phyloP scores from a whole-genome alignment of 2,888 invertebrate genomes.

The Melinaea marsaeus region DNA sequence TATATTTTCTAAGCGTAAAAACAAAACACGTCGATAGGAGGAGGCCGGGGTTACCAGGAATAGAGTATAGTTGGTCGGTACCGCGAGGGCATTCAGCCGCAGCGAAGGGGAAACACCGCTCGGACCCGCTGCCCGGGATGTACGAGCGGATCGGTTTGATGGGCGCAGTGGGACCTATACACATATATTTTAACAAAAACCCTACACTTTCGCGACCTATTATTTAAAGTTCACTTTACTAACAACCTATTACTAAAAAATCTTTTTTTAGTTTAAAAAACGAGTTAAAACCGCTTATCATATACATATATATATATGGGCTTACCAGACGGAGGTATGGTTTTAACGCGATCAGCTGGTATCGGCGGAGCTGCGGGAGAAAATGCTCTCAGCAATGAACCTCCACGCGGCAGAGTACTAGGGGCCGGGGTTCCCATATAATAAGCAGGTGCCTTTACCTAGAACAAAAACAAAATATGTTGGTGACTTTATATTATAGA shows the following conservation, averaged over 20 bases:
- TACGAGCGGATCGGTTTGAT: conserved; percentile 63
- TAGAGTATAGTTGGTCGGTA: conserved; percentile 65
- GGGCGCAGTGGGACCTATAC: conserved; percentile 61
- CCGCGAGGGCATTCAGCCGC: conserved; percentile 56
- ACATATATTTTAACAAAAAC: conserved; percentile 40
- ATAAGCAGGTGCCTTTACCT: conserved; percentile 81
- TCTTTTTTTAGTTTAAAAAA: too few relatives aligned
- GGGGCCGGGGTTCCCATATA: conserved; percentile 81
- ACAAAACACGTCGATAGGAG: conserved; percentile 43
- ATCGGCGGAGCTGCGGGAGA: conserved; percentile 79
- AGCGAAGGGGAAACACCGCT: conserved; percentile 62
- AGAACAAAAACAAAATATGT: conserved; percentile 15
- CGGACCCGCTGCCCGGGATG: conserved; percentile 60
- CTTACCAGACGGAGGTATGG: conserved; percentile 52
- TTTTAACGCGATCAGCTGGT: conserved; percentile 78
- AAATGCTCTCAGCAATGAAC: conserved; percentile 81
- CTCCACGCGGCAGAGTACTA: conserved; percentile 82
- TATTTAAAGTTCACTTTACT: background rate
- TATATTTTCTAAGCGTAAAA: conserved; percentile 50
- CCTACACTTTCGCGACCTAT: conserved; percentile 6
- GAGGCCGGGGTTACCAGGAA: conserved; percentile 60
- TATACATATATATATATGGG: too few relatives aligned
- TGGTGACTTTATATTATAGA: conserved; percentile 8
- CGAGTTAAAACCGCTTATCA: too few relatives aligned
- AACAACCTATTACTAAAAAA: too few relatives aligned